A percentile compares a stretch with the other conserved stretches of the same genome.
Conservation (phyloP, 2,888 invertebrate genomes). For the Lepetodrilus schrolli region DNA sequence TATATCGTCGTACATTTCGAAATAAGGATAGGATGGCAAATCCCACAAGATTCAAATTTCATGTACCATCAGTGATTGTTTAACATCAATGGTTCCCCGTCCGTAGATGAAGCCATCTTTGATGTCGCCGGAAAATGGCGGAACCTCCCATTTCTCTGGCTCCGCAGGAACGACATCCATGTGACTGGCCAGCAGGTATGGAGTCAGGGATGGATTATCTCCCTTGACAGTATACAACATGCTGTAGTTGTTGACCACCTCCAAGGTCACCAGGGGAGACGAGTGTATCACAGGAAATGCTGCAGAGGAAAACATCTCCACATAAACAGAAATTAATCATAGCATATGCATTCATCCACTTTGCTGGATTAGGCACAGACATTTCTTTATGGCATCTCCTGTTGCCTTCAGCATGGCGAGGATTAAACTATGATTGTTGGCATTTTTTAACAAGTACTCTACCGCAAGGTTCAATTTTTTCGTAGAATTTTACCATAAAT, state of each 20-base stretch:
- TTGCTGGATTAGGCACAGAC: no score
- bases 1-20: no score
- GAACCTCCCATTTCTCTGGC: constrained; percentile 65
- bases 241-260: constrained; percentile 74
- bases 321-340: no score
- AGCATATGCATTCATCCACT: no score
- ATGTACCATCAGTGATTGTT: constrained; percentile 76
- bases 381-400: no score
- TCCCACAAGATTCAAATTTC: background rate
- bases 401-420: no score
- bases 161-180: constrained; percentile 77
- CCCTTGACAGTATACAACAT: constrained; percentile 76
- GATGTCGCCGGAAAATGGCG: constrained; percentile 76
- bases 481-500: no score
- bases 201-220: constrained; percentile 69
- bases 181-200: constrained; percentile 77
- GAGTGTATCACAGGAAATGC: constrained; percentile 63
- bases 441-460: no score
- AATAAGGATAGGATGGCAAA: no score
- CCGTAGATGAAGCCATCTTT: constrained; percentile 77
- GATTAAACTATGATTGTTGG: no score
- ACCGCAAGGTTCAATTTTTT: no score
- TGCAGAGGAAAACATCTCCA: constrained; percentile 49
- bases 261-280: constrained; percentile 59
- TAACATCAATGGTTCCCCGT: constrained; percentile 78